Evolutionary conservation across 2,797 vertebrate species (phyloP).

Genomic region (Falco concolor): DNA sequence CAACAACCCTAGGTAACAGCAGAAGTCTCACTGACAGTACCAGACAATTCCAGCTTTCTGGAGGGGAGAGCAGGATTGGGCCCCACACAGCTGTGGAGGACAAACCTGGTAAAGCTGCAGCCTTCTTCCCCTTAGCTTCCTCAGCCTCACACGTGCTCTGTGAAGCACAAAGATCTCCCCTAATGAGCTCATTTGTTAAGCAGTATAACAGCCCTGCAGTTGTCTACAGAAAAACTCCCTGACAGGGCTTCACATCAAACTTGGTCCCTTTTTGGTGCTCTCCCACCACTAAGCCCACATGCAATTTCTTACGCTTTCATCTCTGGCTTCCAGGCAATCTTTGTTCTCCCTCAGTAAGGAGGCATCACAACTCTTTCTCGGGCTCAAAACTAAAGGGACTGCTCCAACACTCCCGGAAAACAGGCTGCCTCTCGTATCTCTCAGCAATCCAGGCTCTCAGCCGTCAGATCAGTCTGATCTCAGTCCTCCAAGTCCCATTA

Average conservation of each 20-base stretch:
- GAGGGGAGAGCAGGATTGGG: background rate
- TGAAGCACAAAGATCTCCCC: background rate
- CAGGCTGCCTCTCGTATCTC: background rate
- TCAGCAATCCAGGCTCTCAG: background rate
- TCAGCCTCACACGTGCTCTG: background rate
- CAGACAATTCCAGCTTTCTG: background rate
- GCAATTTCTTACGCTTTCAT: background rate
- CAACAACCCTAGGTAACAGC: background rate
- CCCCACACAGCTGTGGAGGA: background rate
- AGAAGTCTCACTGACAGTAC: background rate
- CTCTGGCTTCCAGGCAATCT: constrained; percentile 14
- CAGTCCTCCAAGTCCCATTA: background rate
- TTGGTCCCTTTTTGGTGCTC: background rate
- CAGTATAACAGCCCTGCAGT: background rate
- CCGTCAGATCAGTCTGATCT: background rate
- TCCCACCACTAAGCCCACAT: background rate
- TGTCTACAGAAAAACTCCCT: constrained; percentile 6
- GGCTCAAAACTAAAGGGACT: background rate
- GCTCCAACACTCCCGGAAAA: background rate
- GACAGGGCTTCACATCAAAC: background rate
- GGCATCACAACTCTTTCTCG: background rate
- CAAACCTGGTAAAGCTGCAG: background rate
- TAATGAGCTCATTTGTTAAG: background rate
- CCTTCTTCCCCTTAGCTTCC: background rate
- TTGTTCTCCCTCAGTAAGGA: constrained; percentile 32